Percentiles rank a stretch among this genome's conserved stretches.
Evolutionary conservation across 2,888 invertebrate species (phyloP).

Genomic region (Xestia xanthographa): DNA sequence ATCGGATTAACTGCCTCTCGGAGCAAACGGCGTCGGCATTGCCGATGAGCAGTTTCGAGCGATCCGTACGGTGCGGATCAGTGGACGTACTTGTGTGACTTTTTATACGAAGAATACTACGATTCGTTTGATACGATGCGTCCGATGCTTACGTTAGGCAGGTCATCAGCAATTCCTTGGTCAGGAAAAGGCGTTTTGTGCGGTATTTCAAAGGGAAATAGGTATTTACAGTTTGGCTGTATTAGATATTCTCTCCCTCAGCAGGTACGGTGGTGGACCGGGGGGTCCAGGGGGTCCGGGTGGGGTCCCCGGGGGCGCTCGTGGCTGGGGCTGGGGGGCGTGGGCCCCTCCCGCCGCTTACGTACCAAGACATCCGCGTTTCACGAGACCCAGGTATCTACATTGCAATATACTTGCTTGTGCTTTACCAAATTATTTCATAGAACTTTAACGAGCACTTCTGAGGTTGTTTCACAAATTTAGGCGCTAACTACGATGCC

Average conservation of each 20-base stretch:
- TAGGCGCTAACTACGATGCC: background rate
- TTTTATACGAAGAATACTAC: too few relatives aligned
- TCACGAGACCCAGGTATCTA: slow-evolving; percentile 85
- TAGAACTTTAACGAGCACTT: background rate
- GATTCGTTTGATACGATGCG: too few relatives aligned
- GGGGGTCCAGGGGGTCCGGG: slow-evolving; percentile 64
- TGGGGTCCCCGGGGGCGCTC: slow-evolving; percentile 70
- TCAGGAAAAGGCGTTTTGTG: background rate
- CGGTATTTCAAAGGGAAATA: background rate
- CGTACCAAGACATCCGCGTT: slow-evolving; percentile 85
- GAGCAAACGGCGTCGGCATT: too few relatives aligned
- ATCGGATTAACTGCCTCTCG: too few relatives aligned
- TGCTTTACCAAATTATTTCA: slow-evolving; percentile 8
- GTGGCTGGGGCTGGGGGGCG: slow-evolving; percentile 86
- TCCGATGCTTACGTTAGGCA: background rate
- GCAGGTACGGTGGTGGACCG: slow-evolving; percentile 78
- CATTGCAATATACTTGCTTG: background rate
- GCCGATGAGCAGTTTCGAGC: too few relatives aligned
- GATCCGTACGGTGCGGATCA: too few relatives aligned
- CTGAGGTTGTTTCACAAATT: slow-evolving; percentile 1
- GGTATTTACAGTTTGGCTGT: slow-evolving; percentile 8
- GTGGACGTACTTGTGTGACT: too few relatives aligned
- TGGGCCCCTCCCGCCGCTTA: slow-evolving; percentile 88
- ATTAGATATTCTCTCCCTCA: slow-evolving; percentile 26
- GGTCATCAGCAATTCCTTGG: background rate